Evolutionary conservation across 2,797 vertebrate genomes (phyloP), one percentile per base, ranked within the genome.

Genomic region (Eremophila alpestris): DNA sequence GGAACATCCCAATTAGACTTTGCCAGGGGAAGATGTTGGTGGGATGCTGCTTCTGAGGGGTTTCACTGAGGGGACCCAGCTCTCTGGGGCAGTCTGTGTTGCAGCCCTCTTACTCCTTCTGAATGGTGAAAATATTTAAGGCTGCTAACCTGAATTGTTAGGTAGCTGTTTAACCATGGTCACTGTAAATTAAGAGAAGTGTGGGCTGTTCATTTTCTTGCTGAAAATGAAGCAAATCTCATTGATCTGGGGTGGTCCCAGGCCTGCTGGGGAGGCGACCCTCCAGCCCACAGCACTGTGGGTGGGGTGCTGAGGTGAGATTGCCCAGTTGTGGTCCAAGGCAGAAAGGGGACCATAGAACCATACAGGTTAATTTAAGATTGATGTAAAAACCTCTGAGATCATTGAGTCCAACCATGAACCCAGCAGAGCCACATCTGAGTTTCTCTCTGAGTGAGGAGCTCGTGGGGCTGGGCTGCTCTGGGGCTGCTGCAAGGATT

Each of bases 241-340:
- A 0, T 7, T 7, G 46, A 5, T 12, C 0, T 6, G 10, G 10
- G 27, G 19, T 36, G 16, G 10, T 49, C 17, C 12, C 29, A 29
- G 36, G 2, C 18, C 85, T 51, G 24, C 13, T 27, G 22, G 8
- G 18, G 26, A 23, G 11, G 14, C 51, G 32, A 5, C 11, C 11
- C n/a, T 29, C 21, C 29, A 59, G 18, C 38, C 29, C 23, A 4
- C 2, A 12, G 17, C 13, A 7, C 11, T 0, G 0, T 0, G 5
- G 24, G 7, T 4, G 1, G 7, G 0, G 1, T 34, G 69, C 43
- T 67, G 43, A 17, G 14, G 5, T n/a, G 52, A 48, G 29, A 6
- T 14, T 73, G 13, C 38, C 20, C n/a, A 17, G 16, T 10, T 51
- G 62, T 63, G 34, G 7, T 22, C 49, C 0, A 3, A 46, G 49